Percentiles rank a stretch among this genome's conserved stretches.
These are phyloP conservation scores for Camponotus floridanus DNA, from an alignment of 1,140 invertebrate species.

Conservation along the genomic window DNA sequence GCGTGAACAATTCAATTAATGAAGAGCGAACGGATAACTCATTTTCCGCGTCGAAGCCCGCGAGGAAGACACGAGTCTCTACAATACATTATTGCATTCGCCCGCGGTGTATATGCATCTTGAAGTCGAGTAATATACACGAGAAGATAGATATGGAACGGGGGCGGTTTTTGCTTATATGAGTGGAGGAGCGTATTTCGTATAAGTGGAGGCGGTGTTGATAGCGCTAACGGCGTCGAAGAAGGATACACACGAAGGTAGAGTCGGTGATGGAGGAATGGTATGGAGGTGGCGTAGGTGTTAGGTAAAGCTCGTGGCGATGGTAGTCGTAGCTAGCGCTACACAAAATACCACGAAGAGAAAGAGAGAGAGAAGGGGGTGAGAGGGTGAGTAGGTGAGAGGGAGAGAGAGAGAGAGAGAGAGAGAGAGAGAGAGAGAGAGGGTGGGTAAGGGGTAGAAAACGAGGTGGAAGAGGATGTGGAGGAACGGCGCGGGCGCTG, in stretches of 20 bases:
- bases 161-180: not conserved
- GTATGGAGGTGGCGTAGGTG: conserved; percentile 32
- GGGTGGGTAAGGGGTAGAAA: not conserved
- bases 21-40: conserved; percentile 5
- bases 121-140: conserved; percentile 1
- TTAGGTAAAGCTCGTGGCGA: conserved; percentile 25
- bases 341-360: not conserved
- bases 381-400: conserved; percentile 6
- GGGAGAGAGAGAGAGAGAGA: not conserved
- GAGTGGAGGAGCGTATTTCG: not conserved
- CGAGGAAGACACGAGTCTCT: not conserved
- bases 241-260: conserved; percentile 27
- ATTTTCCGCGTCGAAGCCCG: conserved; percentile 4
- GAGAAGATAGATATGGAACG: conserved; percentile 26
- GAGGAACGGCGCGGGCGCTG: conserved; percentile 76
- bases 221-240: conserved; percentile 54
- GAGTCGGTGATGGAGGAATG: conserved; percentile 29
- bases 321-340: conserved; percentile 39
- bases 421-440: conserved; percentile 31
- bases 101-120: not conserved
- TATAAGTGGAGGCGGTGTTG: conserved; percentile 57
- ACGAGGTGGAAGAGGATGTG: conserved; percentile 50
- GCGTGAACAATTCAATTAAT: conserved; percentile 3
- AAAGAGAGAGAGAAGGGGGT: conserved; percentile 39
- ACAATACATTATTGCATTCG: conserved; percentile 26